These are phyloP conservation scores for Beroe ovata DNA, from an alignment of 37 sponge, comb jelly and placozoan genomes.

Conservation along the genomic window DNA sequence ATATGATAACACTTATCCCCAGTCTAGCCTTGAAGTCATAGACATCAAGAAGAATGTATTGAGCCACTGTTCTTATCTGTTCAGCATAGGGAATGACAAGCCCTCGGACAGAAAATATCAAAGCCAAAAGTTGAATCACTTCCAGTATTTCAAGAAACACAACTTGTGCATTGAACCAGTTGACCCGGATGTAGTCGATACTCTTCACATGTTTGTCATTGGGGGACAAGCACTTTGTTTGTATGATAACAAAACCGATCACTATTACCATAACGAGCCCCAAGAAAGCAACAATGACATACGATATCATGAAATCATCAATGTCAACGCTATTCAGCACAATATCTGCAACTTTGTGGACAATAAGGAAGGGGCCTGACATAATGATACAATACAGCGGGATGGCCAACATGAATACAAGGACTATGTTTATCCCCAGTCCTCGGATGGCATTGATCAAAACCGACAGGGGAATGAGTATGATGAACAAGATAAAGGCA, in stretches of 20 bases:
- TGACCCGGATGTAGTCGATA: slow-evolving; percentile 45
- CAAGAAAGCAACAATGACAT: slow-evolving; percentile 1
- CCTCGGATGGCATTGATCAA: slow-evolving; percentile 27
- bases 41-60: slow-evolving; percentile 25
- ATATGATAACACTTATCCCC: background rate
- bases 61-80: slow-evolving; percentile 18
- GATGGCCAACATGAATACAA: background rate
- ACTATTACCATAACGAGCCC: background rate
- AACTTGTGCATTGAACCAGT: slow-evolving; percentile 45
- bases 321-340: background rate
- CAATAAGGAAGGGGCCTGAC: slow-evolving; percentile 28
- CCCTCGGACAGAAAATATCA: slow-evolving; percentile 2
- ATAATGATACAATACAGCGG: slow-evolving; percentile 29
- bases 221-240: background rate
- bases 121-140: slow-evolving; percentile 25
- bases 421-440: background rate
- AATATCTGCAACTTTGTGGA: slow-evolving; percentile 8
- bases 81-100: slow-evolving; percentile 34
- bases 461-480: slow-evolving; percentile 61
- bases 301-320: background rate
- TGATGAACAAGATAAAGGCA: slow-evolving; percentile 25
- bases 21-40: background rate
- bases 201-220: slow-evolving; percentile 9
- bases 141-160: slow-evolving; percentile 8
- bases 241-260: background rate